Evolutionary conservation across 2,113 vertebrate species (phyloP).

Genomic region (Actenoides lindsayi): DNA sequence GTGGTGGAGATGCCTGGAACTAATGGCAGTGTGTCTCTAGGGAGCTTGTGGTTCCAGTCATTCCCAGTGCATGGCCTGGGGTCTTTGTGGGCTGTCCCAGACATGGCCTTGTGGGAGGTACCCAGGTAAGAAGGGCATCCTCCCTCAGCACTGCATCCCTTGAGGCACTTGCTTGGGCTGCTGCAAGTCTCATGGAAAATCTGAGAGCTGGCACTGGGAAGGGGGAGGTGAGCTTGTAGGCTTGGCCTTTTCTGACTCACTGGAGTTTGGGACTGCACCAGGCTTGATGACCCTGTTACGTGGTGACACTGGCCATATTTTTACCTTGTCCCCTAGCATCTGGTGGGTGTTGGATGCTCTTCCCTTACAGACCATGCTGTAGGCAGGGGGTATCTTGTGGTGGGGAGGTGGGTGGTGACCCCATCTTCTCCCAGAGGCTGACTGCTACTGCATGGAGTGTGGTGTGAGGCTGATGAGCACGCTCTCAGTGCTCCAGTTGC

Average conservation of each 20-base stretch:
- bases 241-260: background rate
- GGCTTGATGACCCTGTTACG: accelerated
- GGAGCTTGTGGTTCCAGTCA: background rate
- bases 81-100: background rate
- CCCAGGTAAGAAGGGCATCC: background rate
- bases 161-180: background rate
- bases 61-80: accelerated
- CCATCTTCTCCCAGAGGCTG: background rate
- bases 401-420: background rate
- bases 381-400: accelerated
- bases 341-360: background rate
- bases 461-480: background rate
- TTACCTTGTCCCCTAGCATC: background rate
- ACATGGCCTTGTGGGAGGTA: background rate
- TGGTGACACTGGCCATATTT: accelerated
- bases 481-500: background rate
- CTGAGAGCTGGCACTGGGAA: background rate
- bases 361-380: background rate
- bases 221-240: background rate
- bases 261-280: background rate
- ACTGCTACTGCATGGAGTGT: background rate
- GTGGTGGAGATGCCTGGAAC: background rate
- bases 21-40: background rate
- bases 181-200: background rate
- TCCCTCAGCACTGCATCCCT: background rate